These are phyloP conservation scores for Trissolcus japonicus DNA, from an alignment of 2,888 invertebrate species.

Conservation along the genomic window DNA sequence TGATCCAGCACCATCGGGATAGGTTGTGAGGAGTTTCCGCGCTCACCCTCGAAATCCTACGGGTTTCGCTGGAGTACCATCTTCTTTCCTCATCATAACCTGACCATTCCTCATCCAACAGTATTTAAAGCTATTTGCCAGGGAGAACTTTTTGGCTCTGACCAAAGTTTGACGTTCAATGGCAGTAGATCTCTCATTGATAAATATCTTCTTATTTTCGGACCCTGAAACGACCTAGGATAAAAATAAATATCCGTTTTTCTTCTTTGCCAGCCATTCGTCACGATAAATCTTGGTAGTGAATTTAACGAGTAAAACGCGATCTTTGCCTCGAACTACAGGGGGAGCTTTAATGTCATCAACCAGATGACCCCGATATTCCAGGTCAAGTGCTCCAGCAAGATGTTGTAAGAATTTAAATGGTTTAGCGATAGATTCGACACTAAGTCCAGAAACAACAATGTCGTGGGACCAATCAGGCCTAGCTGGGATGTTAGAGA, in stretches of 20 bases:
- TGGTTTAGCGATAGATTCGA: neutral
- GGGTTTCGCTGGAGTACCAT: neutral
- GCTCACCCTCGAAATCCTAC: neutral
- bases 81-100: neutral
- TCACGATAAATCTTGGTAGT: neutral
- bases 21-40: no score
- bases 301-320: neutral
- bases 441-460: neutral
- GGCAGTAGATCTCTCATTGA: neutral
- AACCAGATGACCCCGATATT: neutral
- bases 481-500: neutral
- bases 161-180: neutral
- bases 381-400: neutral
- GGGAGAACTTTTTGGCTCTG: neutral
- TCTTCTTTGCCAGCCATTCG: neutral
- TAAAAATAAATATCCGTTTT: neutral
- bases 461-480: neutral
- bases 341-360: neutral
- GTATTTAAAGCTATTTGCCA: neutral
- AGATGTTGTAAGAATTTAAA: neutral
- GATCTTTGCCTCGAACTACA: neutral
- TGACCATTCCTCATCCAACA: neutral
- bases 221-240: neutral
- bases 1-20: no score
- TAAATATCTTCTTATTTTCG: neutral